Evolutionary conservation across 92 coral and sea anemone species (phyloP).

Genomic region (Parazoanthus darwini): DNA sequence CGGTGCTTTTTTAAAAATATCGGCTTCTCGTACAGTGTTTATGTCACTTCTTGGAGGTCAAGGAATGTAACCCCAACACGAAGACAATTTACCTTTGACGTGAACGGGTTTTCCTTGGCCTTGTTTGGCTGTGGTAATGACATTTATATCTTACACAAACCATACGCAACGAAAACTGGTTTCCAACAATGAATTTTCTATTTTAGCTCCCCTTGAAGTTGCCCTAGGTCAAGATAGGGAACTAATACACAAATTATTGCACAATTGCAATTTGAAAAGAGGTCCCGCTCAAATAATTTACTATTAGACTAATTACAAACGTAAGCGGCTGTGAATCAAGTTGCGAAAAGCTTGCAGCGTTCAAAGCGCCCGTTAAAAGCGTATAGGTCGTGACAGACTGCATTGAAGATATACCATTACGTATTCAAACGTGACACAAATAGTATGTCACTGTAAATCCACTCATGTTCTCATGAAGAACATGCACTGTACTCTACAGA

Average conservation of each 20-base stretch:
- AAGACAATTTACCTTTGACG: background rate
- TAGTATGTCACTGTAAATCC: background rate
- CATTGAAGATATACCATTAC: no score
- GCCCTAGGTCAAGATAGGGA: background rate
- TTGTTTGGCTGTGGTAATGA: background rate
- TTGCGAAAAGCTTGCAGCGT: no score
- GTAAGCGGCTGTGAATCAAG: background rate
- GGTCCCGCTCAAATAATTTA: background rate
- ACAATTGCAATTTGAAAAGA: background rate
- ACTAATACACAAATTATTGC: background rate
- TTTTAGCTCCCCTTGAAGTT: background rate
- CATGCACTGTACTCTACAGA: background rate
- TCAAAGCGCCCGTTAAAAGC: background rate
- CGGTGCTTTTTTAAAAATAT: background rate
- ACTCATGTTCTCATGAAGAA: background rate
- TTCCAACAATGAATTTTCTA: background rate
- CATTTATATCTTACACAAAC: background rate
- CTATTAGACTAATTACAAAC: no score
- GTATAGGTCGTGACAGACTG: background rate
- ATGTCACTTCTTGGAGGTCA: background rate
- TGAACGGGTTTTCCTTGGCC: background rate
- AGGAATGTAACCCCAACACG: background rate
- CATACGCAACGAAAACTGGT: background rate
- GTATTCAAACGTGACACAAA: background rate
- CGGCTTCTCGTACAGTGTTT: background rate